Evolutionary conservation across 35 echinoderm and acorn worm species (phyloP).

Genomic region (Apostichopus californicus): DNA sequence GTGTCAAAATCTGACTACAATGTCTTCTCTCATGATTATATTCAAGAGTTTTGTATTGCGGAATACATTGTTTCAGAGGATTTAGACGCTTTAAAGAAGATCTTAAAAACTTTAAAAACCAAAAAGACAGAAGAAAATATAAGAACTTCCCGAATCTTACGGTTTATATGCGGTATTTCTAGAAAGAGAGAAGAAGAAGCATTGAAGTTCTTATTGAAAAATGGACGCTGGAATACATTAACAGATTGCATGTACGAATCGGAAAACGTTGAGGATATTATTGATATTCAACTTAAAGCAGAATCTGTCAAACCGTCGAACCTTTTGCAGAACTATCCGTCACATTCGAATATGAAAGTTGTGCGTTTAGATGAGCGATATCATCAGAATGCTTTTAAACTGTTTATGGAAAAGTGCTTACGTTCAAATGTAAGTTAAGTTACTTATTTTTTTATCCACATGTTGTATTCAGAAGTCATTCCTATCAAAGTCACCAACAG

Average conservation of each 20-base stretch:
- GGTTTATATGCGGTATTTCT: neutral
- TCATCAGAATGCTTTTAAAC: neutral
- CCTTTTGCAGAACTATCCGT: no score
- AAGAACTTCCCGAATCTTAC: neutral
- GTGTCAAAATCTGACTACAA: no score
- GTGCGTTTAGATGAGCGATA: neutral
- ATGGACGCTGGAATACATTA: neutral
- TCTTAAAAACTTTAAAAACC: no score
- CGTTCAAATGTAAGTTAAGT: neutral
- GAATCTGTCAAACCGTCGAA: neutral
- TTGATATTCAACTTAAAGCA: neutral
- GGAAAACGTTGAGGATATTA: neutral
- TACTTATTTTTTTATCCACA: no score
- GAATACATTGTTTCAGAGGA: neutral
- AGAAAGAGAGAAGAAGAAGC: neutral
- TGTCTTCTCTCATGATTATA: neutral
- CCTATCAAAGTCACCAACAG: no score
- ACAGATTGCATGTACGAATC: neutral
- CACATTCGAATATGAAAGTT: neutral
- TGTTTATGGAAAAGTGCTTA: neutral
- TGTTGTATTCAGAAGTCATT: no score
- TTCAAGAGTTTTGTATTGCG: neutral
- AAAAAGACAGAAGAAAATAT: neutral
- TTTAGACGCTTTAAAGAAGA: no score
- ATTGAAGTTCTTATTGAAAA: neutral